These are phyloP conservation scores for Zoanthus sansibaricus DNA, from an alignment of 92 coral and sea anemone genomes.

Conservation along the genomic window DNA sequence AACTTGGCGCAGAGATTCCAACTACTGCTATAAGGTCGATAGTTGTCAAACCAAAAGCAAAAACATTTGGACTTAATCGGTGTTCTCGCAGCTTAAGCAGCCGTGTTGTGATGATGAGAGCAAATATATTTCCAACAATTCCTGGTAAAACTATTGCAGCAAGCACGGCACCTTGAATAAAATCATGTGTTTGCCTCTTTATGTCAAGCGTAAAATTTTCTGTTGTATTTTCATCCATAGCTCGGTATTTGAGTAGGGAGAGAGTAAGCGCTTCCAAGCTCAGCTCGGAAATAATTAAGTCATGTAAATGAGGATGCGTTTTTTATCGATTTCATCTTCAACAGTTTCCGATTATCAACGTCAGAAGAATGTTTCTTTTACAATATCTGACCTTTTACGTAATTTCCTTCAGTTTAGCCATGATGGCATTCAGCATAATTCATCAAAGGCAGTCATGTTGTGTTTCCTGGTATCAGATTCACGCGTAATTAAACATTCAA, in stretches of 20 bases:
- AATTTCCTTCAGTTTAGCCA: too few species aligned
- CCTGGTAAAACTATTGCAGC: constrained; percentile 16
- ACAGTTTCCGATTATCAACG: too few species aligned
- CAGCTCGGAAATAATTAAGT: too few species aligned
- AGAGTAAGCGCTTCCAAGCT: too few species aligned
- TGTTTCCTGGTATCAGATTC: neutral
- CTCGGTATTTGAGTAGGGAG: too few species aligned
- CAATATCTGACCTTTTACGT: too few species aligned
- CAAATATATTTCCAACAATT: neutral
- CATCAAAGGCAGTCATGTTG: neutral
- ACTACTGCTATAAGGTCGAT: constrained; percentile 13
- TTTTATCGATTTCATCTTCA: too few species aligned
- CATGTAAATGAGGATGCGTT: too few species aligned
- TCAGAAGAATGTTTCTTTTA: too few species aligned
- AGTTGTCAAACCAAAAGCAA: constrained; percentile 12
- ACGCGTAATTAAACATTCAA: neutral
- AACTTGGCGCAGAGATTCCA: constrained; percentile 5
- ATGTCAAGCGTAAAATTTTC: neutral
- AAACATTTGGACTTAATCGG: neutral
- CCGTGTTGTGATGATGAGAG: neutral
- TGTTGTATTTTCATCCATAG: neutral
- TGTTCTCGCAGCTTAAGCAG: neutral
- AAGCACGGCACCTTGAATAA: neutral
- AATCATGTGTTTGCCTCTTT: neutral
- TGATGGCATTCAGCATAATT: neutral